Conservation (phyloP, 2,797 vertebrate genomes). For the Psittacula derbiana region DNA sequence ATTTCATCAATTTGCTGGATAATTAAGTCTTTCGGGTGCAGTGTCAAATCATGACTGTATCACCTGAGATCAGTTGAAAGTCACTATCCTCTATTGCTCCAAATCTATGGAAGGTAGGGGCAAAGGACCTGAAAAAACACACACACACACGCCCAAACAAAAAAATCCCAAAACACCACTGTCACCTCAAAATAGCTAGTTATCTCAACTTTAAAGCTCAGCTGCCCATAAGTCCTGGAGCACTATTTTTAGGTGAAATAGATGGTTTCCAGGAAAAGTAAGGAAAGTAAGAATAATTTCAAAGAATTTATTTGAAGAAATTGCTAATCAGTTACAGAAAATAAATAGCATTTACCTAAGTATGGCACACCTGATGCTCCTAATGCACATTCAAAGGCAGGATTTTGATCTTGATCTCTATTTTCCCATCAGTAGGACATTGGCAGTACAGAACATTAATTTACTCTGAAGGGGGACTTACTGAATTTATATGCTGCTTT, state of each 20-base stretch:
- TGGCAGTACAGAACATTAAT: background rate
- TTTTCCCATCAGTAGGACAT: background rate
- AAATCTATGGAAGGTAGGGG: background rate
- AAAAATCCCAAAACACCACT: background rate
- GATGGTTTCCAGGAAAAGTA: background rate
- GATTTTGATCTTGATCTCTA: background rate
- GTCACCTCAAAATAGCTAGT: background rate
- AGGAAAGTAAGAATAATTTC: background rate
- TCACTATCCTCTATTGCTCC: background rate
- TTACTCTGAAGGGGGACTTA: background rate
- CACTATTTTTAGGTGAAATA: background rate
- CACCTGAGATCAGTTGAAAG: background rate
- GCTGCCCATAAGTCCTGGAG: background rate
- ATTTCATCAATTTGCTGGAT: background rate
- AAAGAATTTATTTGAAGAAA: background rate
- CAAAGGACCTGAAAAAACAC: background rate
- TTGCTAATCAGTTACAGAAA: background rate
- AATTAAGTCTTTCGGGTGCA: background rate
- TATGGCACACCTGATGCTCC: background rate
- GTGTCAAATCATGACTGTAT: background rate
- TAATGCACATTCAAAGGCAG: background rate
- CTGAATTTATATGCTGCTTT: background rate
- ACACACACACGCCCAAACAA: background rate
- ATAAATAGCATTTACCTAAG: background rate
- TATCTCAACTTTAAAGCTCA: background rate